Evolutionary conservation across 1,140 invertebrate genomes (phyloP).

Genomic region (Eupeodes corollae): DNA sequence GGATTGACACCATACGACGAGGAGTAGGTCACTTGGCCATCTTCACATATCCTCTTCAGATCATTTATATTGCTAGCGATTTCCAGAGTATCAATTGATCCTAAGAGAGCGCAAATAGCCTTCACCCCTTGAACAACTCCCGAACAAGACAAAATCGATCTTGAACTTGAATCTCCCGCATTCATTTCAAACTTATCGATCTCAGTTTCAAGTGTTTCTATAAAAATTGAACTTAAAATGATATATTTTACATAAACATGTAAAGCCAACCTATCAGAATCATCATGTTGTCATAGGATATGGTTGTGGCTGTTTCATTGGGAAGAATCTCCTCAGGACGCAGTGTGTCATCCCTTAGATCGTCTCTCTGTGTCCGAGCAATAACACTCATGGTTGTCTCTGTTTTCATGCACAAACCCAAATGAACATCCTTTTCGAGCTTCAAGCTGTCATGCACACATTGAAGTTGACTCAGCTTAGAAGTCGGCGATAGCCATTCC

Average conservation of each 20-base stretch:
- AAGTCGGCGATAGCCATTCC: slow-evolving; percentile 41
- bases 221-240: slow-evolving; percentile 10
- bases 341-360: slow-evolving; percentile 56
- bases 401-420: slow-evolving; percentile 58
- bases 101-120: slow-evolving; percentile 78
- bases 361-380: slow-evolving; percentile 53
- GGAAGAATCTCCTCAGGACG: slow-evolving; percentile 64
- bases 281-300: slow-evolving; percentile 65
- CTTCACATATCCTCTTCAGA: slow-evolving; percentile 52
- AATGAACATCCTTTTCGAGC: slow-evolving; percentile 76
- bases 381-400: slow-evolving; percentile 42
- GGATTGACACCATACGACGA: slow-evolving; percentile 20
- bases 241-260: neutral
- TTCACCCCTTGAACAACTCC: slow-evolving; percentile 80
- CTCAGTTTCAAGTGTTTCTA: slow-evolving; percentile 71
- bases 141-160: slow-evolving; percentile 39
- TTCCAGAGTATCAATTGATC: slow-evolving; percentile 76
- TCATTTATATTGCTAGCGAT: slow-evolving; percentile 62
- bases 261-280: slow-evolving; percentile 55
- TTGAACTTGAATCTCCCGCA: slow-evolving; percentile 44
- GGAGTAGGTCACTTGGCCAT: slow-evolving; percentile 23
- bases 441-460: slow-evolving; percentile 91
- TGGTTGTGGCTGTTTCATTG: slow-evolving; percentile 54
- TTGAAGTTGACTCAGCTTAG: slow-evolving; percentile 73
- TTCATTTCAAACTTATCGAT: slow-evolving; percentile 60